These are phyloP conservation scores for Scaptomyza hsui DNA, from an alignment of 1,140 invertebrate genomes.

Conservation along the genomic window DNA sequence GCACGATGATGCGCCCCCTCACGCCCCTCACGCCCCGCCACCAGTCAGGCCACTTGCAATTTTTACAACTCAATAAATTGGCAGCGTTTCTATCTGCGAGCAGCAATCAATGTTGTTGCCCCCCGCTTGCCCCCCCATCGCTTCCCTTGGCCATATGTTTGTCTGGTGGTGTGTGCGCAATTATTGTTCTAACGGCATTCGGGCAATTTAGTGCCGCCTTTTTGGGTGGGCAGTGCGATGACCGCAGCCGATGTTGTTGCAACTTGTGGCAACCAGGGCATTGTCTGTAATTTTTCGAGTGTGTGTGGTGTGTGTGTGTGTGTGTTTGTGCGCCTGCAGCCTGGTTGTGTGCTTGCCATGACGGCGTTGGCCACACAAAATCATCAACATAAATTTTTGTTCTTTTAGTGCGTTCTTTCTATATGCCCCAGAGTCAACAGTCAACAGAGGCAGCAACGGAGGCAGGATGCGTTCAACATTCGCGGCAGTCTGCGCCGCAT, in stretches of 20 bases:
- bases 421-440: neutral
- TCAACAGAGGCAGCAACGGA: too few species aligned
- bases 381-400: conserved; percentile 79
- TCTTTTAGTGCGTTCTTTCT: conserved; percentile 63
- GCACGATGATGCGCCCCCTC: neutral
- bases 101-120: conserved; percentile 50
- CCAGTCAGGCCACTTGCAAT: conserved; percentile 36
- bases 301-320: conserved; percentile 66
- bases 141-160: conserved; percentile 23
- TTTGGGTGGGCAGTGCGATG: conserved; percentile 79
- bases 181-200: conserved; percentile 82
- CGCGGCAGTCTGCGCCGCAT: neutral
- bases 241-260: conserved; percentile 37
- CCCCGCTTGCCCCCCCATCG: neutral
- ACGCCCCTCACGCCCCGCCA: neutral
- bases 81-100: conserved; percentile 59
- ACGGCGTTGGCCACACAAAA: conserved; percentile 62
- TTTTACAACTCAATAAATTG: conserved; percentile 81
- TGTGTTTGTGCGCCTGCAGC: conserved; percentile 57
- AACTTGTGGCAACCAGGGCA: conserved; percentile 56
- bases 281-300: conserved; percentile 60
- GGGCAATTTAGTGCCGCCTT: conserved; percentile 79
- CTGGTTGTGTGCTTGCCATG: conserved; percentile 31
- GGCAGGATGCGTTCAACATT: neutral
- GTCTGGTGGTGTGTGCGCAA: conserved; percentile 65